phyloP scores from a whole-genome alignment of 2,888 invertebrate genomes.

The Macrophya annulata region DNA sequence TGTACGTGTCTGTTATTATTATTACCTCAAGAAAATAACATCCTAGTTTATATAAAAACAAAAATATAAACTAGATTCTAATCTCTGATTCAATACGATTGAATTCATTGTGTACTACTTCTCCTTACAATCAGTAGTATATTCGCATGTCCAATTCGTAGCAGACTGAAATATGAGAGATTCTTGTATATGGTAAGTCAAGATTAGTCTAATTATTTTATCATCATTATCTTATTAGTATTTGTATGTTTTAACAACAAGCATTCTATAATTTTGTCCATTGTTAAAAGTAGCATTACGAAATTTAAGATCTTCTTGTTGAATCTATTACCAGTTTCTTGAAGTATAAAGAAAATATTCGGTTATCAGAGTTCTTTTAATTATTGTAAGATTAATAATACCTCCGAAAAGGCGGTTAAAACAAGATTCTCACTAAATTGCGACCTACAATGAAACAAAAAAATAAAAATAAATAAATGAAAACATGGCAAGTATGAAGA shows the following conservation, averaged over 20 bases:
- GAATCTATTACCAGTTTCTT: neutral
- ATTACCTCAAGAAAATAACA: neutral
- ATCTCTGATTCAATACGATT: neutral
- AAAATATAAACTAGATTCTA: neutral
- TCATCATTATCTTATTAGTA: neutral
- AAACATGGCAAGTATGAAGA: neutral
- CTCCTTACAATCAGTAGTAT: neutral
- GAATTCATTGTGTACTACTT: neutral
- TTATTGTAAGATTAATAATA: neutral
- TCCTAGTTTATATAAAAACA: neutral
- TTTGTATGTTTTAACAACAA: neutral
- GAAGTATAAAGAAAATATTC: neutral
- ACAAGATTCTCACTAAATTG: neutral
- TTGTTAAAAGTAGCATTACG: neutral
- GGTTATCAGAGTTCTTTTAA: neutral
- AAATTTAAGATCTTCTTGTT: neutral
- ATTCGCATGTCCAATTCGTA: neutral
- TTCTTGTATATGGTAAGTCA: neutral
- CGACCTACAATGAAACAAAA: neutral
- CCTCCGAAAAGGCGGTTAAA: neutral
- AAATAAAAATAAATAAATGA: neutral
- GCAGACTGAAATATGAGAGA: slow-evolving; percentile 2
- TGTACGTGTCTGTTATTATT: neutral
- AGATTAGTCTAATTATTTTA: neutral
- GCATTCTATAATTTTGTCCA: neutral